Conservation (phyloP, 2,797 vertebrate genomes). For the Sebastes cheni region DNA sequence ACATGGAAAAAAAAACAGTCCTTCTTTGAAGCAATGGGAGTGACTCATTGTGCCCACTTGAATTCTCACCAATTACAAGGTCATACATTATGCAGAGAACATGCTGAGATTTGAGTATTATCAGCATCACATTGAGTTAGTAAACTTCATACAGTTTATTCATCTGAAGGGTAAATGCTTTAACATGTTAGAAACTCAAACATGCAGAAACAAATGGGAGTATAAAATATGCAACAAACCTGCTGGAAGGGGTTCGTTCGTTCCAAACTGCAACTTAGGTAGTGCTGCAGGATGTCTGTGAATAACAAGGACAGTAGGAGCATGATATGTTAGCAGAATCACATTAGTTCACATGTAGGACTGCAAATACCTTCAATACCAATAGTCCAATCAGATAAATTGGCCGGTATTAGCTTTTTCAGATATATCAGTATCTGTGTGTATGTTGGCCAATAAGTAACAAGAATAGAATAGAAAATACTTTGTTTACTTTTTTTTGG, state of each 20-base stretch:
- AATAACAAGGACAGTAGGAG: slow-evolving; percentile 10
- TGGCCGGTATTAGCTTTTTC: not conserved
- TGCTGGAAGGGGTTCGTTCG: slow-evolving; percentile 95
- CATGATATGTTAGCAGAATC: not conserved
- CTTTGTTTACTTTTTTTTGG: no score
- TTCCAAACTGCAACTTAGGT: slow-evolving; percentile 87
- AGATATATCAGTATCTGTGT: not conserved
- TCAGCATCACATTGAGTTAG: not conserved
- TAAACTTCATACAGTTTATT: not conserved
- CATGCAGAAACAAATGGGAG: slow-evolving; percentile 54
- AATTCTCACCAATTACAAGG: slow-evolving; percentile 35
- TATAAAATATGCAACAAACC: slow-evolving; percentile 56
- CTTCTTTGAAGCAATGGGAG: slow-evolving; percentile 22
- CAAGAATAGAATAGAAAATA: not conserved
- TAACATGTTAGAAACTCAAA: not conserved
- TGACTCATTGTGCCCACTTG: slow-evolving; percentile 42
- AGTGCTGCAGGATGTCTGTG: slow-evolving; percentile 92
- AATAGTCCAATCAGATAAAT: not conserved
- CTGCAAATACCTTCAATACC: not conserved
- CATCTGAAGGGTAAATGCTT: not conserved
- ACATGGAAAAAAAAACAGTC: not conserved
- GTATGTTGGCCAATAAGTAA: not conserved
- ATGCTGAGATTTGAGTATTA: not conserved
- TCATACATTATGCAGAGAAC: slow-evolving; percentile 23
- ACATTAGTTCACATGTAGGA: not conserved